A percentile compares a stretch with the other conserved stretches of the same genome.
Evolutionary conservation across 2,113 vertebrate genomes (phyloP).

Genomic region (Oophaga pumilio): DNA sequence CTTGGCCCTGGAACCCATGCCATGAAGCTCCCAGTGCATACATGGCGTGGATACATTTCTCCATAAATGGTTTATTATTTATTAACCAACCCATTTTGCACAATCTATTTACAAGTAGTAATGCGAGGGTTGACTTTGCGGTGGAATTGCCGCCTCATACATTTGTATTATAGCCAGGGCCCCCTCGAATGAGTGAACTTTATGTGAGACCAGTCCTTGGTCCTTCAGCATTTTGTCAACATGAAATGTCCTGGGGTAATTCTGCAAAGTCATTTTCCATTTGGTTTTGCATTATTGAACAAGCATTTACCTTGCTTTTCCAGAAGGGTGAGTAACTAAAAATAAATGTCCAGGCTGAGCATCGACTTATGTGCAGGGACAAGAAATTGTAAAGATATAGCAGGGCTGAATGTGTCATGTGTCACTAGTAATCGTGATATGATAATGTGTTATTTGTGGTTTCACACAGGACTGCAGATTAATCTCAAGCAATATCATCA

Average conservation of each 20-base stretch:
- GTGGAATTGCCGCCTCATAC: neutral
- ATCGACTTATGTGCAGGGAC: neutral
- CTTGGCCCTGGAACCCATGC: too few species aligned
- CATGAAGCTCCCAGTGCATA: too few species aligned
- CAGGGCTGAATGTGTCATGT: neutral
- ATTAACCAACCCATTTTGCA: neutral
- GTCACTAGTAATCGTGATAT: neutral
- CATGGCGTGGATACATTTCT: too few species aligned
- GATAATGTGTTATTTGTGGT: neutral
- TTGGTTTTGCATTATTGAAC: conserved; percentile 59
- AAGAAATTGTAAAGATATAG: neutral
- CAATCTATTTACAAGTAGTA: neutral
- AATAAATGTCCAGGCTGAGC: neutral
- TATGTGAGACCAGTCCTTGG: neutral
- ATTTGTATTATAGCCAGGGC: neutral
- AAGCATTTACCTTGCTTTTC: conserved; percentile 16
- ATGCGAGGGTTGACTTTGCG: neutral
- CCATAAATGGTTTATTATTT: too few species aligned
- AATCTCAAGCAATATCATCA: too few species aligned
- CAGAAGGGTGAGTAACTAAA: conserved; percentile 17
- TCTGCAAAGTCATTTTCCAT: conserved; percentile 33
- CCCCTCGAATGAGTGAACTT: neutral
- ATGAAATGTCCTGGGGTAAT: neutral
- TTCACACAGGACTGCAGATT: neutral
- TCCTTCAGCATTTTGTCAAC: neutral